Evolutionary conservation across 1,140 invertebrate genomes (phyloP).

Genomic region (Mya arenaria): DNA sequence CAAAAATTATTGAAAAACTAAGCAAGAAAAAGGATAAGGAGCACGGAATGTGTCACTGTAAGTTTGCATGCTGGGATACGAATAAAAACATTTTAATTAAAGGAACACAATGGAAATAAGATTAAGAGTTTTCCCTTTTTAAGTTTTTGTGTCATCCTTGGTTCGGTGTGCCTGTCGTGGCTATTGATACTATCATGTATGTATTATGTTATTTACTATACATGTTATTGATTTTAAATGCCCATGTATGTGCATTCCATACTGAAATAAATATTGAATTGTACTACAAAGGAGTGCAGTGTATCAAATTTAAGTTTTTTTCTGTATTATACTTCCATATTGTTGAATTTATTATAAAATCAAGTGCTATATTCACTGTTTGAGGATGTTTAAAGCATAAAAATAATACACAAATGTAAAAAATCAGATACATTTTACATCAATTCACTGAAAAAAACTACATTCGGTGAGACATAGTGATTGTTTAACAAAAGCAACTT

Average conservation of each 20-base stretch:
- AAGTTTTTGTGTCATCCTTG: background rate
- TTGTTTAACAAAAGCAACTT: no score
- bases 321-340: no score
- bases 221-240: background rate
- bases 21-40: constrained; percentile 51
- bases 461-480: no score
- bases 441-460: no score
- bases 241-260: background rate
- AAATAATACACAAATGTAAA: no score
- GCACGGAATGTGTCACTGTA: constrained; percentile 38
- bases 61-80: background rate
- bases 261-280: no score
- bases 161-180: background rate
- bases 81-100: background rate
- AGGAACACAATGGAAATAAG: background rate
- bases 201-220: background rate
- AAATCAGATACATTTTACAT: no score
- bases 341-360: no score
- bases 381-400: no score
- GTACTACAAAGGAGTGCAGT: no score
- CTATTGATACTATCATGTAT: background rate
- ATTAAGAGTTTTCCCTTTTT: background rate
- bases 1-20: constrained; percentile 44
- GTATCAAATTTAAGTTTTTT: no score
- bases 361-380: no score